These are phyloP conservation scores for Xylocopa sonorina DNA, from an alignment of 1,140 invertebrate species.

Conservation along the genomic window DNA sequence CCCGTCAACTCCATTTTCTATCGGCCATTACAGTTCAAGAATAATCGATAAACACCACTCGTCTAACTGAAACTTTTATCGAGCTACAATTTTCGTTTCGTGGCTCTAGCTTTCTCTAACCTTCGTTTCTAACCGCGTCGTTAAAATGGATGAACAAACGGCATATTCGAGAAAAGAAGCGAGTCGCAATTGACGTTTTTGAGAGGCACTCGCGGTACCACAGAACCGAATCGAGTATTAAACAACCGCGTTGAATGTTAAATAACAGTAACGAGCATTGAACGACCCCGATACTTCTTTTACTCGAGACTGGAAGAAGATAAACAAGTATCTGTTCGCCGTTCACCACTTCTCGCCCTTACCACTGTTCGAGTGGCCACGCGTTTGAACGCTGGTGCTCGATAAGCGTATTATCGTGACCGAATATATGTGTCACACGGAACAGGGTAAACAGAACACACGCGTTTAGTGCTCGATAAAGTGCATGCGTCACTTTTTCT, in stretches of 20 bases:
- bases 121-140: neutral
- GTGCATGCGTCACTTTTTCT: constrained; percentile 41
- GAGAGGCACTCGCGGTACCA: neutral
- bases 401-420: constrained; percentile 3
- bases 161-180: neutral
- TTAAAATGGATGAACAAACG: neutral
- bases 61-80: neutral
- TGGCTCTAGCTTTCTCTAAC: neutral
- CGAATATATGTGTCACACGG: neutral
- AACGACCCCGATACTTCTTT: neutral
- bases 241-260: neutral
- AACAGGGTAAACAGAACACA: constrained; percentile 14
- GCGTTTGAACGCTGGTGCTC: neutral
- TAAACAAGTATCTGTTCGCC: constrained; percentile 10
- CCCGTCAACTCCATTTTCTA: neutral
- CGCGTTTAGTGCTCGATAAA: constrained; percentile 32
- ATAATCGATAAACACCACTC: neutral
- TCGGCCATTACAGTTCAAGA: neutral
- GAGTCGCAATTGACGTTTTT: neutral
- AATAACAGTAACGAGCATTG: neutral
- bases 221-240: neutral
- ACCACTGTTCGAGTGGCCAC: neutral
- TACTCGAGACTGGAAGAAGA: neutral
- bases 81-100: neutral
- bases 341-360: neutral